Conservation (phyloP, 2,113 vertebrate species). For the Origma solitaria region DNA sequence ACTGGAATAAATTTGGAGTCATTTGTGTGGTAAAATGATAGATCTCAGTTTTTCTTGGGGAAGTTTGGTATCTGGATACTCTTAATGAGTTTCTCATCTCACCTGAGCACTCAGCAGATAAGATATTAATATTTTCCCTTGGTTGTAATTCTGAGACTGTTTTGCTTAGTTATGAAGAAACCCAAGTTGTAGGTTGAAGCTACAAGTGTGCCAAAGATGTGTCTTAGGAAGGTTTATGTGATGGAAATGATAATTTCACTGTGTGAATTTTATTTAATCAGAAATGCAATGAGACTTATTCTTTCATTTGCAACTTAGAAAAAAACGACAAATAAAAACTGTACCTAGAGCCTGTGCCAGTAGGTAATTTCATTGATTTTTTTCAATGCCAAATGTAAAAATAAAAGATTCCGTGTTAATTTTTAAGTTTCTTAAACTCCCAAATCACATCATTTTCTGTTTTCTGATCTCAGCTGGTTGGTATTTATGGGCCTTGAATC, state of each 20-base stretch:
- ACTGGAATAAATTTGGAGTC: neutral
- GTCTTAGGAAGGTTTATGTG: neutral
- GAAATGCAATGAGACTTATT: neutral
- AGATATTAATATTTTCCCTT: neutral
- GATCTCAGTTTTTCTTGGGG: neutral
- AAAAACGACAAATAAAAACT: neutral
- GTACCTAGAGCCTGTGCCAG: neutral
- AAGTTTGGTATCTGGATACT: neutral
- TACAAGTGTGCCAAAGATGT: neutral
- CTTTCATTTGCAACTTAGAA: neutral
- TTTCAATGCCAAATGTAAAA: neutral
- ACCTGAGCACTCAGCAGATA: neutral
- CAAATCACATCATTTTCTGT: neutral
- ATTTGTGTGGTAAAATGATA: rapidly evolving
- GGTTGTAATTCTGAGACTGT: neutral
- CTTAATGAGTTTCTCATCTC: neutral
- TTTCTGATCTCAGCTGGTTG: neutral
- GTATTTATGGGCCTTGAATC: neutral
- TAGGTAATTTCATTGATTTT: neutral
- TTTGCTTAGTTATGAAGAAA: neutral
- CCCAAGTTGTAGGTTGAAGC: neutral
- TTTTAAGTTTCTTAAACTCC: neutral
- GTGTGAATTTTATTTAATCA: neutral
- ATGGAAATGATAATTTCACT: neutral
- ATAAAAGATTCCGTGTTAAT: neutral